phyloP scores from a whole-genome alignment of 2,113 vertebrate genomes.

The Cyanoramphus novaezelandiae region DNA sequence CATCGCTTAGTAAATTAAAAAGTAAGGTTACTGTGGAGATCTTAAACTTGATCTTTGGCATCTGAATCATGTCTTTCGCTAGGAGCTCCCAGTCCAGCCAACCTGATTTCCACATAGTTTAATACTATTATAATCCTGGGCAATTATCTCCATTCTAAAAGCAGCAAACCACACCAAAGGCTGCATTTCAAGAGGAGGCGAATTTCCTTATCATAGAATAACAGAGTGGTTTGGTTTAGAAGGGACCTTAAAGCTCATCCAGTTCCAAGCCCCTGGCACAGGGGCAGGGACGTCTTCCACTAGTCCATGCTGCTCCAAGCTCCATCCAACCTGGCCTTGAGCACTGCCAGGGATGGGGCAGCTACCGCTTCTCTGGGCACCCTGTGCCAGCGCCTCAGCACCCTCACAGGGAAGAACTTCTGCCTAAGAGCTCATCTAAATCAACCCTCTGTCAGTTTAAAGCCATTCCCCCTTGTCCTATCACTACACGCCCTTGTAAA shows the following conservation, averaged over 20 bases:
- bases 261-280: not conserved
- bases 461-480: not conserved
- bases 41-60: constrained; percentile 5
- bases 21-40: not conserved
- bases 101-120: not conserved
- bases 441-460: not conserved
- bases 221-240: not conserved
- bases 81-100: not conserved
- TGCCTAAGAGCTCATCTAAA: not conserved
- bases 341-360: not conserved
- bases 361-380: not conserved
- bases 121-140: not conserved
- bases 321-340: not conserved
- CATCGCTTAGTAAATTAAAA: not conserved
- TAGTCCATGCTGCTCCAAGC: not conserved
- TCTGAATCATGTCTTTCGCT: not conserved
- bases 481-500: not conserved
- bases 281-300: not conserved
- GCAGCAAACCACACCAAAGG: not conserved
- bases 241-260: not conserved
- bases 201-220: not conserved
- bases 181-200: constrained; percentile 4
- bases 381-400: not conserved
- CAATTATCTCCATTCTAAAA: not conserved
- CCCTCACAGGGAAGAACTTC: not conserved